Conservation (phyloP, 35 echinoderm and acorn worm species). For the Diadema setosum region DNA sequence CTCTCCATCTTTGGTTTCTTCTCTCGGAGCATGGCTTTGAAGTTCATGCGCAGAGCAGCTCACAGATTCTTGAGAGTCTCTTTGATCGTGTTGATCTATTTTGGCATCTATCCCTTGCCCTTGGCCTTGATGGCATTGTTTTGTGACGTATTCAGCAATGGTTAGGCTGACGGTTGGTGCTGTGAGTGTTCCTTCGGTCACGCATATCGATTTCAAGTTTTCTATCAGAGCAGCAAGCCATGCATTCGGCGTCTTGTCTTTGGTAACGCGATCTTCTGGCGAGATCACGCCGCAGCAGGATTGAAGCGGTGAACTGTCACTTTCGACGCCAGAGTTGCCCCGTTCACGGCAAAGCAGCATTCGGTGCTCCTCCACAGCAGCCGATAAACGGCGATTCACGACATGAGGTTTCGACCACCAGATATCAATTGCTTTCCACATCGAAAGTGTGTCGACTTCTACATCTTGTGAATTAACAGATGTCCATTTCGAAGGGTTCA, state of each 20-base stretch:
- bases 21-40: too few relatives aligned
- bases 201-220: background rate
- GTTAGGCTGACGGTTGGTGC: too few relatives aligned
- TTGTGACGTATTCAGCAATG: background rate
- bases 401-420: constrained; percentile 82
- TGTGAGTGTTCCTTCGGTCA: background rate
- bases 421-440: constrained; percentile 57
- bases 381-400: constrained; percentile 57
- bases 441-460: background rate
- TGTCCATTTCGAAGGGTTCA: background rate
- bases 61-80: too few relatives aligned
- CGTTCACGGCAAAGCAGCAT: background rate
- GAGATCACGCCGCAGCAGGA: background rate
- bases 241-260: background rate
- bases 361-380: background rate
- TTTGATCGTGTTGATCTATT: too few relatives aligned
- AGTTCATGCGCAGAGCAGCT: too few relatives aligned
- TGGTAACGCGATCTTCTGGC: background rate
- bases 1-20: background rate
- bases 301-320: background rate
- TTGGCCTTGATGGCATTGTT: background rate
- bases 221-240: background rate
- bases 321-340: background rate
- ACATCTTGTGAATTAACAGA: background rate
- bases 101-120: background rate